Conservation (phyloP, 2,888 invertebrate species). For the Parnassius apollo region DNA sequence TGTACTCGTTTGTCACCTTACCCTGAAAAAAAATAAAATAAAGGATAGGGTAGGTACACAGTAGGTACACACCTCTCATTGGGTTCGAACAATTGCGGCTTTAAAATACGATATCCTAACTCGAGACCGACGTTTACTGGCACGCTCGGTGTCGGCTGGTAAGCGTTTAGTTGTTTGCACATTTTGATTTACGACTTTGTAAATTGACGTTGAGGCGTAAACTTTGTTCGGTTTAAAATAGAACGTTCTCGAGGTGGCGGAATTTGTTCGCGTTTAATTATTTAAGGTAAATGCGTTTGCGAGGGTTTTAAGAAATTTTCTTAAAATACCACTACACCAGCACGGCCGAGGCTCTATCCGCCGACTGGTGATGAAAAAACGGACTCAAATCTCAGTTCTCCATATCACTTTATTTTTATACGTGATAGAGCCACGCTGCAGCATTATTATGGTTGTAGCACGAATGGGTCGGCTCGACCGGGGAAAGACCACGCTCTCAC, state of each 20-base stretch:
- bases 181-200: slow-evolving; percentile 50
- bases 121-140: slow-evolving; percentile 6
- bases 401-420: no score
- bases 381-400: no score
- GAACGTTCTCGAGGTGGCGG: slow-evolving; percentile 32
- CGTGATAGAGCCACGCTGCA: no score
- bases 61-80: background rate
- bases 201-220: slow-evolving; percentile 47
- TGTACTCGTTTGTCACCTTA: no score
- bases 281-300: background rate
- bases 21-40: no score
- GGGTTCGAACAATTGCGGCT: background rate
- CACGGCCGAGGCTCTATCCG: no score
- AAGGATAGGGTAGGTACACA: background rate
- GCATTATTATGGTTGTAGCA: no score
- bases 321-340: no score
- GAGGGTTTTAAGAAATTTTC: background rate
- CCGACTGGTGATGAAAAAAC: no score
- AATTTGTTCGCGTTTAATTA: background rate
- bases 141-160: slow-evolving; percentile 7
- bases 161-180: slow-evolving; percentile 32
- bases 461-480: no score
- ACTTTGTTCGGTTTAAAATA: slow-evolving; percentile 44
- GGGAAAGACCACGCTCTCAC: no score
- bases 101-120: background rate